phyloP scores from a whole-genome alignment of 2,888 invertebrate species.

The Habroteleia sp. region DNA sequence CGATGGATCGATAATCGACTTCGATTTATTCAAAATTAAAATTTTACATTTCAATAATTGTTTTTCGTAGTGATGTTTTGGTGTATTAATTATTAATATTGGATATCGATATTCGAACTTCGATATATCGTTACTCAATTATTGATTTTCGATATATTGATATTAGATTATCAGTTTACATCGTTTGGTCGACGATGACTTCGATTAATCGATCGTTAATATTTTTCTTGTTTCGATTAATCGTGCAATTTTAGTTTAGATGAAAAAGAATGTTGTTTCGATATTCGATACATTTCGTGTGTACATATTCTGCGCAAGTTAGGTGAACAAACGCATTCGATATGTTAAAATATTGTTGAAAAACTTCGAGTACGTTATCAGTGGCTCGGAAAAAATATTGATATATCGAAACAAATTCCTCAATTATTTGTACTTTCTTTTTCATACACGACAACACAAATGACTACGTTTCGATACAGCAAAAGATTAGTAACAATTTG shows the following conservation, averaged over 20 bases:
- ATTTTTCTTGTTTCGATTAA: conserved; percentile 24
- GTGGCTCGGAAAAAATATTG: conserved; percentile 2
- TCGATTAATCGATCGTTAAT: conserved; percentile 2
- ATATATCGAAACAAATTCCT: conserved; percentile 50
- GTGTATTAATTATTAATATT: not conserved
- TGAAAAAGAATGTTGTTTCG: conserved; percentile 33
- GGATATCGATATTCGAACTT: not conserved
- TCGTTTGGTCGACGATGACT: not conserved
- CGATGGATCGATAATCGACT: too few species aligned
- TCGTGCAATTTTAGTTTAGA: conserved; percentile 38
- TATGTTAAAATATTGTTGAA: conserved; percentile 30
- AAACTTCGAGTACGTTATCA: not conserved
- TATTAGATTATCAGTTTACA: not conserved
- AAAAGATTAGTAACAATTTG: conserved; percentile 31
- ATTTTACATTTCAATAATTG: too few species aligned
- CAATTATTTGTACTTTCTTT: conserved; percentile 64
- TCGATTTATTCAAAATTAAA: too few species aligned
- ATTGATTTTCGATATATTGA: conserved; percentile 4
- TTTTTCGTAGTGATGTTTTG: too few species aligned
- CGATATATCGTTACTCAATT: not conserved
- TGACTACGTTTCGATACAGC: conserved; percentile 50
- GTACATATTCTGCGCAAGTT: not conserved
- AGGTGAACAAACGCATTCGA: conserved; percentile 26
- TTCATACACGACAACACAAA: conserved; percentile 65
- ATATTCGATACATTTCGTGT: conserved; percentile 18